Percentiles rank a stretch among this genome's conserved stretches.
These are phyloP conservation scores for Hyposmocoma kahamanoa DNA, from an alignment of 1,140 invertebrate genomes.

Conservation along the genomic window DNA sequence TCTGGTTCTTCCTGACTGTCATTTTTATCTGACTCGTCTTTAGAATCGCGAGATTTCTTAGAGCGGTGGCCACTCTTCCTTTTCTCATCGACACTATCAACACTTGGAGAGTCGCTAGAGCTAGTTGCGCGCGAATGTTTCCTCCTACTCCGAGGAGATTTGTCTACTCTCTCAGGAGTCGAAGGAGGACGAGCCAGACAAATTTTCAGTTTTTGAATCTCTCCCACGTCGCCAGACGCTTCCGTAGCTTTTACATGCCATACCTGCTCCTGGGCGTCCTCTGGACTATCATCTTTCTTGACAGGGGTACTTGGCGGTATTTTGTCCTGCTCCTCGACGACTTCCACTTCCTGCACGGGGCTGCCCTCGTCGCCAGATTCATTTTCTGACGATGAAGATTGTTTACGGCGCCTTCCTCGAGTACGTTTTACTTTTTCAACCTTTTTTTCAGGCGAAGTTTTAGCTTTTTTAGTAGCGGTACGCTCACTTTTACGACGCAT, in stretches of 20 bases:
- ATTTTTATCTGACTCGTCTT: slow-evolving; percentile 44
- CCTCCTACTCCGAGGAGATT: slow-evolving; percentile 61
- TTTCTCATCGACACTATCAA: slow-evolving; percentile 46
- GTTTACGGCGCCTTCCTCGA: slow-evolving; percentile 48
- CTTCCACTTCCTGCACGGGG: slow-evolving; percentile 27
- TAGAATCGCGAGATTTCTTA: slow-evolving; percentile 37
- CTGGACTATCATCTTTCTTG: slow-evolving; percentile 41
- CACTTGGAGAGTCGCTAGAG: slow-evolving; percentile 53
- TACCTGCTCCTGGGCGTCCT: slow-evolving; percentile 54
- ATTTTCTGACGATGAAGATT: slow-evolving; percentile 54
- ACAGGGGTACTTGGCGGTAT: slow-evolving; percentile 27
- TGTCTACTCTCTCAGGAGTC: slow-evolving; percentile 57
- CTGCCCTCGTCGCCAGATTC: slow-evolving; percentile 46
- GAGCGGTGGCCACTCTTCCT: slow-evolving; percentile 50
- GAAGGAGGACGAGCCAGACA: slow-evolving; percentile 57
- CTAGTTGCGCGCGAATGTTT: slow-evolving; percentile 59
- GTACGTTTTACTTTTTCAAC: slow-evolving; percentile 51
- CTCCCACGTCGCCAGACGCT: slow-evolving; percentile 42
- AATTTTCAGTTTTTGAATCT: slow-evolving; percentile 64
- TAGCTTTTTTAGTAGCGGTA: slow-evolving; percentile 44
- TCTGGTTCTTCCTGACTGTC: slow-evolving; percentile 39
- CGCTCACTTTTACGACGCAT: slow-evolving; percentile 68
- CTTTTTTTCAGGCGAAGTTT: slow-evolving; percentile 58
- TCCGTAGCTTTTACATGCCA: slow-evolving; percentile 61
- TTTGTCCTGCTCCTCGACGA: slow-evolving; percentile 21